Conservation (phyloP, 2,888 invertebrate species). For the Linyphia triangularis region DNA sequence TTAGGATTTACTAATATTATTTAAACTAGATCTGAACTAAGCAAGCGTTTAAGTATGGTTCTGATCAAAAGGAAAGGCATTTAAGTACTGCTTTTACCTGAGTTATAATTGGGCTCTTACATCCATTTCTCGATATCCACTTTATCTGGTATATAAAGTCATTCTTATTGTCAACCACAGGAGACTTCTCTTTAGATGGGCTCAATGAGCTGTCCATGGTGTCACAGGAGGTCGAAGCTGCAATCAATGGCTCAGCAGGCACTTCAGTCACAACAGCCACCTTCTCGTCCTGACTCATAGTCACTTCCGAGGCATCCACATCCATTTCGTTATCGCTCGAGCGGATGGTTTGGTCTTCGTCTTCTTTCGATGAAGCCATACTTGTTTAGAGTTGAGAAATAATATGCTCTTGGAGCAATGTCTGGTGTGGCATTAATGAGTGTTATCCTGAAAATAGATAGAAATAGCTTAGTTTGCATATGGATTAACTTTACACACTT, state of each 20-base stretch:
- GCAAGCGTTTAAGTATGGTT: too few relatives aligned
- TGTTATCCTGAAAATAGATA: too few relatives aligned
- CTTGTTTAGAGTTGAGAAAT: not conserved
- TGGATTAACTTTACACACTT: too few relatives aligned
- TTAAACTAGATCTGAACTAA: too few relatives aligned
- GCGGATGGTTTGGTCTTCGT: not conserved
- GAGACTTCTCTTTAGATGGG: conserved; percentile 45
- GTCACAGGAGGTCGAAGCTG: not conserved
- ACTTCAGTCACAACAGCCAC: not conserved
- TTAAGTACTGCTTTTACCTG: conserved; percentile 47
- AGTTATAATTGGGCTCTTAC: conserved; percentile 81
- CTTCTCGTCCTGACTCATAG: not conserved
- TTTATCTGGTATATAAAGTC: conserved; percentile 81
- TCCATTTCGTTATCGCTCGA: not conserved
- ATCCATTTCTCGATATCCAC: conserved; percentile 81
- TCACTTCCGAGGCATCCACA: not conserved
- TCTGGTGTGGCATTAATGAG: not conserved
- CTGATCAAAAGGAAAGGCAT: not conserved
- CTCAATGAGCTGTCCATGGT: conserved; percentile 11
- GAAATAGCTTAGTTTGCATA: too few relatives aligned
- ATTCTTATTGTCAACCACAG: conserved; percentile 30
- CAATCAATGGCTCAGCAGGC: not conserved
- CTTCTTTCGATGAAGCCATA: conserved; percentile 43
- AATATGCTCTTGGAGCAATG: not conserved
- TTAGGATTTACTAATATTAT: too few relatives aligned